Conservation (phyloP, 2,113 vertebrate genomes). For the Oncorhynchus clarkii region DNA sequence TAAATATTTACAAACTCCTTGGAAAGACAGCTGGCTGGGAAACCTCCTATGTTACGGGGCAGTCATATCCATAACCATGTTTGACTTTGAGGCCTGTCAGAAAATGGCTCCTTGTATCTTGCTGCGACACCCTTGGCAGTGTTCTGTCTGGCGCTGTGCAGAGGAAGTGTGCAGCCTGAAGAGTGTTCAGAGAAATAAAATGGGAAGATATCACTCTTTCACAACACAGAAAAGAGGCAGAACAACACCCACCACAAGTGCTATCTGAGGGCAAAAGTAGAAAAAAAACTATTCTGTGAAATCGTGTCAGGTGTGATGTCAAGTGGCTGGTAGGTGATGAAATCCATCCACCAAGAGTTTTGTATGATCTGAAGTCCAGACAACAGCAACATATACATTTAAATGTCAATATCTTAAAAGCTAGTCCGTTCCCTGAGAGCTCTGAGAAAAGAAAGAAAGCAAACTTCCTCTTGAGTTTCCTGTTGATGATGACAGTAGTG, state of each 20-base stretch:
- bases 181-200: background rate
- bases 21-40: background rate
- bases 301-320: background rate
- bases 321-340: background rate
- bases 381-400: background rate
- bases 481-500: slow-evolving; percentile 49
- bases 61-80: background rate
- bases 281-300: slow-evolving; percentile 1
- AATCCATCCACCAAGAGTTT: background rate
- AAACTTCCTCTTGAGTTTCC: slow-evolving; percentile 67
- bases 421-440: slow-evolving; percentile 48
- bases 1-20: background rate
- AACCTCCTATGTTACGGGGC: background rate
- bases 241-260: background rate
- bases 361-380: background rate
- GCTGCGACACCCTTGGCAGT: background rate
- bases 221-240: background rate
- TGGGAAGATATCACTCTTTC: background rate
- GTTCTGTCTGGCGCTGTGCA: background rate
- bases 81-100: background rate
- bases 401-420: background rate
- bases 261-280: background rate
- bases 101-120: slow-evolving; percentile 19
- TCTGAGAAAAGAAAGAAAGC: slow-evolving; percentile 47
- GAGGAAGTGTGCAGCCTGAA: background rate